Percentiles rank a stretch among this genome's conserved stretches.
Evolutionary conservation across 2,797 vertebrate species (phyloP).

Genomic region (Phaenicophaeus curvirostris): DNA sequence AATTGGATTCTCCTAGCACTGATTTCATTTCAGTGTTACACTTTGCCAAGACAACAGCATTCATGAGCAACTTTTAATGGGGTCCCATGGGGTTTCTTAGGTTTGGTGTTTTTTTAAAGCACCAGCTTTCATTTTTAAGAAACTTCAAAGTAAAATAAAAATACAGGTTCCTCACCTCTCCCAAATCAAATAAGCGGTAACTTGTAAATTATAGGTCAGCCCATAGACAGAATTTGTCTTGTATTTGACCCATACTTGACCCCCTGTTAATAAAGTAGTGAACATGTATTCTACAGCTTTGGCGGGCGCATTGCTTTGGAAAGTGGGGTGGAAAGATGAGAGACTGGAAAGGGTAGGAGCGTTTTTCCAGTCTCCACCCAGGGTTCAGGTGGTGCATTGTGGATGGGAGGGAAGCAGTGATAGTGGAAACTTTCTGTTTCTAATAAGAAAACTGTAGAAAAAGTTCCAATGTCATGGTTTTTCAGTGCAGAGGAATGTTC

Average conservation of each 20-base stretch:
- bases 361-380: not conserved
- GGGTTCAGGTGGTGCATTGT: not conserved
- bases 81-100: not conserved
- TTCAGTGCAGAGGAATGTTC: not conserved
- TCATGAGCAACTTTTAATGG: not conserved
- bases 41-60: not conserved
- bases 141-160: not conserved
- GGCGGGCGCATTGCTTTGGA: not conserved
- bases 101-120: not conserved
- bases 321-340: not conserved
- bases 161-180: not conserved
- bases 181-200: not conserved
- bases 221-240: not conserved
- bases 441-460: not conserved
- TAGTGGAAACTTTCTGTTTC: not conserved
- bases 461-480: not conserved
- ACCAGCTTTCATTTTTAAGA: not conserved
- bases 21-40: not conserved
- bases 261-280: not conserved
- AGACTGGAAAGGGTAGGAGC: not conserved
- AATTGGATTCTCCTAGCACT: not conserved
- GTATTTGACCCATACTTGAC: not conserved
- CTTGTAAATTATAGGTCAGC: not conserved
- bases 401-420: not conserved
- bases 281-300: not conserved